Percentiles rank a stretch among this genome's conserved stretches.
These are phyloP conservation scores for Alethe castanea DNA, from an alignment of 2,113 vertebrate genomes.

Conservation along the genomic window DNA sequence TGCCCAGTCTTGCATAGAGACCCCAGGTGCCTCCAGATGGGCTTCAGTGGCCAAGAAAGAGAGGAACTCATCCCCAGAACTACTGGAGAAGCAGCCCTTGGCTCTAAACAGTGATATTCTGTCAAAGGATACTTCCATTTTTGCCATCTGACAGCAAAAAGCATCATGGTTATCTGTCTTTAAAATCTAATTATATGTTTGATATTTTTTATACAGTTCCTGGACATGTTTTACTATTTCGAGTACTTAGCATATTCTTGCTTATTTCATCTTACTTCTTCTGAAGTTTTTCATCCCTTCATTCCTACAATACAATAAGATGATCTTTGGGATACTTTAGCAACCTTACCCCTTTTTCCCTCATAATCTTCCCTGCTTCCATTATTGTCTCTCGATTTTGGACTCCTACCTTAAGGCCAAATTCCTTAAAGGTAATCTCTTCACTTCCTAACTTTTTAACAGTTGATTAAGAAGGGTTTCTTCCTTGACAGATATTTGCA, in stretches of 20 bases:
- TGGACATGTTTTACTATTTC: neutral
- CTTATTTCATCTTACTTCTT: neutral
- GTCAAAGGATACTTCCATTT: neutral
- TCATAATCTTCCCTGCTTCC: neutral
- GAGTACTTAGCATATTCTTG: neutral
- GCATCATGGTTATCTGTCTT: neutral
- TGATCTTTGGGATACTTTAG: neutral
- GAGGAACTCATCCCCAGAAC: neutral
- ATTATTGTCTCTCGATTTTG: neutral
- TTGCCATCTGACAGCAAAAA: neutral
- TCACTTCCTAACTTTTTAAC: neutral
- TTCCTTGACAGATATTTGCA: neutral
- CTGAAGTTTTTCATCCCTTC: neutral
- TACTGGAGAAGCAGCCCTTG: neutral
- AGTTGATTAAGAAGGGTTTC: neutral
- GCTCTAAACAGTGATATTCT: neutral
- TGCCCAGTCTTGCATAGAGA: neutral
- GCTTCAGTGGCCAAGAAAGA: neutral
- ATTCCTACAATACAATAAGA: neutral
- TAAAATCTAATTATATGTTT: neutral
- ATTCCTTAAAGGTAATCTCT: neutral
- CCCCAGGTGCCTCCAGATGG: neutral
- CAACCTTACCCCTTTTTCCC: neutral
- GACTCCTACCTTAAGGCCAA: neutral
- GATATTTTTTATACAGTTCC: neutral